A percentile compares a stretch with the other conserved stretches of the same genome.
These are phyloP conservation scores for Pseudomyrmex concolor DNA, from an alignment of 1,140 invertebrate genomes.

Conservation along the genomic window DNA sequence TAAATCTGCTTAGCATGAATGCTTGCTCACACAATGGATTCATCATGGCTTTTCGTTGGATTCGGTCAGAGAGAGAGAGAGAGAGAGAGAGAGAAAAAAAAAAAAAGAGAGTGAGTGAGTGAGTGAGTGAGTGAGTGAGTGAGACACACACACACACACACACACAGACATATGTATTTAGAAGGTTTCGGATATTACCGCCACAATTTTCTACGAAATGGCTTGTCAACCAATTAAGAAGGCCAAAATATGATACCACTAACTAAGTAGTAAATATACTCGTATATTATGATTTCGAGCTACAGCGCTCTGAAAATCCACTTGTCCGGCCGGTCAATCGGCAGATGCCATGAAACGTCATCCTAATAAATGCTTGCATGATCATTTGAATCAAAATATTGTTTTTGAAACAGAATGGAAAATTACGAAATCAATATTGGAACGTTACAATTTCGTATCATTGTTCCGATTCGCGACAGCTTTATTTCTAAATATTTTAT, in stretches of 20 bases:
- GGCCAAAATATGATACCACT: constrained; percentile 8
- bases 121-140: not conserved
- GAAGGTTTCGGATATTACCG: constrained; percentile 38
- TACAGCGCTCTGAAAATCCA: constrained; percentile 8
- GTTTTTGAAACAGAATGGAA: not conserved
- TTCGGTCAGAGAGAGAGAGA: constrained; percentile 56
- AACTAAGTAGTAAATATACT: constrained; percentile 10
- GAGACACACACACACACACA: no score
- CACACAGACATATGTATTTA: not conserved
- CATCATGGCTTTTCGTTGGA: constrained; percentile 70
- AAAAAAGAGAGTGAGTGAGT: constrained; percentile 25
- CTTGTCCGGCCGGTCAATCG: constrained; percentile 60
- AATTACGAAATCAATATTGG: constrained; percentile 1
- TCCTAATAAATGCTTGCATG: constrained; percentile 40
- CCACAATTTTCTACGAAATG: constrained; percentile 37
- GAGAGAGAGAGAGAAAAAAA: constrained; percentile 1
- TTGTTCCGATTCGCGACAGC: not conserved
- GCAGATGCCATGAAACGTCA: constrained; percentile 59
- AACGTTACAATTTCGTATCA: not conserved
- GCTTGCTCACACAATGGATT: constrained; percentile 79
- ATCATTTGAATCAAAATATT: not conserved
- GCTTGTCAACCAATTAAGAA: constrained; percentile 35
- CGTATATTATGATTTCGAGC: constrained; percentile 18
- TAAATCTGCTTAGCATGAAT: constrained; percentile 78
- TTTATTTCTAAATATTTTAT: not conserved